Base-by-base conservation (phyloP, 2,113 vertebrate genomes). In the Otolemur garnettii region DNA sequence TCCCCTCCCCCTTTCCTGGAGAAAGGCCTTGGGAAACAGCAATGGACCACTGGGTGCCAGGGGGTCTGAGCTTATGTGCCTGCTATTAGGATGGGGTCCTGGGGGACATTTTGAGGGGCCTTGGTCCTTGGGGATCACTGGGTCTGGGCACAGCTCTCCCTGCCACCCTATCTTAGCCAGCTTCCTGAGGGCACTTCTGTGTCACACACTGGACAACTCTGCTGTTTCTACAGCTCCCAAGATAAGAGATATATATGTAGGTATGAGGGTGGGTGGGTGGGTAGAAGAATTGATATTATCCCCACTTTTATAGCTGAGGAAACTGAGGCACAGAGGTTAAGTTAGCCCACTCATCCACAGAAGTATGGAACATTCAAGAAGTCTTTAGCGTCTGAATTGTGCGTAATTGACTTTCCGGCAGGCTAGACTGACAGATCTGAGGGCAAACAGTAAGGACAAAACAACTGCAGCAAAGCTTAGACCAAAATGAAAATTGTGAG, bases 301-400 rank as follows among this genome's bases (percentile, higher is more conserved):
- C 38, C 19, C 64, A 50, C 45, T 84, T 81, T 91, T 89, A 55
- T 24, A 89, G n/a, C 55, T 77, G 10, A 66, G 50, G 38, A 72
- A 82, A 85, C 57, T 19, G 87, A 96, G 68, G 60, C 55, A 80
- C 0, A 64, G n/a, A 55, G 69, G 42, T 50, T 79, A 75, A 64
- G 17, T 24, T 22, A 55, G 26, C 38, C 30, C 12, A 62, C 35
- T 59, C 7, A 11, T 17, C 69, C 38, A 9, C 13, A 91, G n/a
- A 69, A 3, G n/a, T 22, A 94, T 88, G 74, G 60, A 75, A 38
- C 35, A 28, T n/a, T 50, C 30, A 19, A 1, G 38, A 74, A 79
- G 19, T n/a, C 74, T 55, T 90, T 14, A 22, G 42, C 33, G 33
- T 71, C 28, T 38, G 38, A 82, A 62, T 3, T 69, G 68, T 62